A percentile compares a stretch with the other conserved stretches of the same genome.
phyloP scores from a whole-genome alignment of 2,888 invertebrate species.

The Eucriotettix oculatus region DNA sequence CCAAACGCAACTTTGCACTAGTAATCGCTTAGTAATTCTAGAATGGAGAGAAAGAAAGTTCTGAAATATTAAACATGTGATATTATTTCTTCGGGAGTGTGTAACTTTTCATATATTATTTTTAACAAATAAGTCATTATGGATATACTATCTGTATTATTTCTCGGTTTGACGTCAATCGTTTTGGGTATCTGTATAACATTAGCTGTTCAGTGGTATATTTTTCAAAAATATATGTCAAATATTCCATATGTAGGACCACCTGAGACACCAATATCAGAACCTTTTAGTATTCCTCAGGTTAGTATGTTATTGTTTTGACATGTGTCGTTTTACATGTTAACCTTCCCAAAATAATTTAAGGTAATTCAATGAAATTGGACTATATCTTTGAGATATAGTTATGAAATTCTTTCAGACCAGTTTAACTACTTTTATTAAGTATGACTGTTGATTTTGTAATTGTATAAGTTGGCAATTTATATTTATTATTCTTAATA shows the following conservation, averaged over 20 bases:
- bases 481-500: not conserved
- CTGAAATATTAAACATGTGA: too few relatives aligned
- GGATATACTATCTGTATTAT: too few relatives aligned
- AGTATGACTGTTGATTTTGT: not conserved
- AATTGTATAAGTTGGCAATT: not conserved
- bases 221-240: conserved; percentile 21
- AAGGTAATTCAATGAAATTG: not conserved
- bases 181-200: conserved; percentile 23
- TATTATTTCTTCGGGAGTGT: too few relatives aligned
- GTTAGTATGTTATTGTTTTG: not conserved
- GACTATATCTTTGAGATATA: not conserved
- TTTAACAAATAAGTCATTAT: too few relatives aligned
- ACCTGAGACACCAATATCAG: conserved; percentile 22
- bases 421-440: too few relatives aligned
- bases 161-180: too few relatives aligned
- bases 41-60: too few relatives aligned
- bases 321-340: not conserved
- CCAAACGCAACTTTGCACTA: too few relatives aligned
- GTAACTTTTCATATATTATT: too few relatives aligned
- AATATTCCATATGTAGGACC: conserved; percentile 21
- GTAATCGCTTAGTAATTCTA: too few relatives aligned
- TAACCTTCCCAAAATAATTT: not conserved
- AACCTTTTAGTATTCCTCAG: conserved; percentile 16
- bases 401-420: not conserved
- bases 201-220: conserved; percentile 16